Conservation (phyloP, 2,888 invertebrate species). For the Cantharis flavilabris region DNA sequence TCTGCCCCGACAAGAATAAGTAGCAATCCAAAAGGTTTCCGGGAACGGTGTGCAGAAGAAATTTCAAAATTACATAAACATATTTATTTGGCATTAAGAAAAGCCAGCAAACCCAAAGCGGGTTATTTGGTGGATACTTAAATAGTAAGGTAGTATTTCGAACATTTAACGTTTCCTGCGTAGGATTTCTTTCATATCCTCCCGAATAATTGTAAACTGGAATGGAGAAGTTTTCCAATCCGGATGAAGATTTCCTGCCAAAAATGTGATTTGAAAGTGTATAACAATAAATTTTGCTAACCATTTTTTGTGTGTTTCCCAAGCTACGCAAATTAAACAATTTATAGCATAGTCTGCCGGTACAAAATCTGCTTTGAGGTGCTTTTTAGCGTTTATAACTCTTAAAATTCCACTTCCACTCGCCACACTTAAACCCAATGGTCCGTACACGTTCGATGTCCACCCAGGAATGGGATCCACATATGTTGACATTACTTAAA, state of each 20-base stretch:
- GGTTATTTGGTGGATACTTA: background rate
- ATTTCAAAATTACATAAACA: background rate
- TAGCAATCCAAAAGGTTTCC: constrained; percentile 9
- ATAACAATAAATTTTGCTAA: constrained; percentile 5
- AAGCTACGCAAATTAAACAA: constrained; percentile 52
- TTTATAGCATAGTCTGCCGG: constrained; percentile 53
- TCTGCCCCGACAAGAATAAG: constrained; percentile 1
- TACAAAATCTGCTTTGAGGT: constrained; percentile 48
- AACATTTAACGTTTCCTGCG: background rate
- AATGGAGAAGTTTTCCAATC: background rate
- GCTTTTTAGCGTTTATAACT: constrained; percentile 40
- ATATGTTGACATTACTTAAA: constrained; percentile 54
- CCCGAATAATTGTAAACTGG: constrained; percentile 22
- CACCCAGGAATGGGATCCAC: constrained; percentile 62
- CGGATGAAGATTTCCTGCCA: background rate
- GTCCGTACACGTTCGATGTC: constrained; percentile 69
- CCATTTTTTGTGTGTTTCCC: constrained; percentile 45
- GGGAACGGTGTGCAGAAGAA: constrained; percentile 16
- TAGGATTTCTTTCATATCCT: background rate
- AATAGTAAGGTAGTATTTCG: background rate
- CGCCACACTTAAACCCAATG: constrained; percentile 51
- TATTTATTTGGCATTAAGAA: background rate
- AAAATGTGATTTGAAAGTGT: background rate
- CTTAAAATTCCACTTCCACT: constrained; percentile 62
- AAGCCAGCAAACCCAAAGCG: constrained; percentile 5